Evolutionary conservation across 2,113 vertebrate species (phyloP), one percentile per base, ranked within the genome.

Genomic region (Herpailurus yagouaroundi): DNA sequence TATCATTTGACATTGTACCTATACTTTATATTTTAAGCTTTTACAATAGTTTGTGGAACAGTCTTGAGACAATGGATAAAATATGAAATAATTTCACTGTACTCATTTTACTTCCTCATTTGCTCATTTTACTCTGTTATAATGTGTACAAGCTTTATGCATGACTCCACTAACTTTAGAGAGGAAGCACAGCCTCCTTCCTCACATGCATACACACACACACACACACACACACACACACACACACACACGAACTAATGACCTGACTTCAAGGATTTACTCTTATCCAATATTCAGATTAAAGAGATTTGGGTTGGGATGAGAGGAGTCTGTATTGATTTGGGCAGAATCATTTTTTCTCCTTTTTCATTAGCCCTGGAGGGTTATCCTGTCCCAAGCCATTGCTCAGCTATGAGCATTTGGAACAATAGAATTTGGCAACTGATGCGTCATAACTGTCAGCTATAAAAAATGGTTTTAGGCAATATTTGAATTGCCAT

Each of bases 371-470:
- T n/a, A 96, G 19, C 23, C 15, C 57, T 27, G 50, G 36, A 82
- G 10, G 2, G 7, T 76, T 36, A 89, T n/a, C 55, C 41, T 14
- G 12, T 81, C 29, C 41, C 18, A 81, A 89, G 60, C 50, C 8
- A 2, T 13, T 48, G 50, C 38, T 94, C 73, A 91, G 68, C 60
- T 69, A 33, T 9, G 25, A 74, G 31, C 1, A 1, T 82, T 50
- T 94, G 15, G 31, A 84, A 86, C 27, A 82, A 77, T 60, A 91
- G 31, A 93, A 88, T 57, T 93, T 95, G 29, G 8, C 66, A 92
- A 94, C 33, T 60, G 63, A 68, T 50, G 4, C 31, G 55, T 52
- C 36, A 77, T 50, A 74, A 86, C 45, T 82, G 31, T 81, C 66
- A 95, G 69, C 52, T n/a, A 12, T n/a, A 63, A 94, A 50, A 87